A percentile compares a stretch with the other conserved stretches of the same genome.
These are phyloP conservation scores for Polyodon spathula DNA, from an alignment of 2,113 vertebrate species.

Conservation along the genomic window DNA sequence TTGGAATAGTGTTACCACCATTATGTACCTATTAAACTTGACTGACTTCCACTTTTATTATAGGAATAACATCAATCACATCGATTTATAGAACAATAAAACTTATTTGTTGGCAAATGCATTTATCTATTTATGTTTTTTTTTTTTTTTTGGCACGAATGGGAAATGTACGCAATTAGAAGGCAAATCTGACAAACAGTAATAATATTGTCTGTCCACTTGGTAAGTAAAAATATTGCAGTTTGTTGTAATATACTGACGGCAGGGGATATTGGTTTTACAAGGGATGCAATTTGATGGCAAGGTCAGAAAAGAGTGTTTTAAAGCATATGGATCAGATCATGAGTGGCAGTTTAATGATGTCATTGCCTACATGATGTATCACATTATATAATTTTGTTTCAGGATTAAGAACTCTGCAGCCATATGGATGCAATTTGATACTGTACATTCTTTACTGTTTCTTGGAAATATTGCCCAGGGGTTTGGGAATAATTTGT, in stretches of 20 bases:
- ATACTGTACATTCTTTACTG: constrained; percentile 1
- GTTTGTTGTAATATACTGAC: not conserved
- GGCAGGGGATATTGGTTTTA: not conserved
- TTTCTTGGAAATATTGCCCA: constrained; percentile 15
- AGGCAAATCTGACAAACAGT: not conserved
- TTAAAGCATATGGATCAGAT: not conserved
- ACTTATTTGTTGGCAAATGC: too few species aligned
- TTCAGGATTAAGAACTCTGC: not conserved
- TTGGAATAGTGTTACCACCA: too few species aligned
- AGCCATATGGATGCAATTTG: constrained; percentile 22
- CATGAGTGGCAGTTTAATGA: not conserved
- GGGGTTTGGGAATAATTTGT: constrained; percentile 22
- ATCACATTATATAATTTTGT: not conserved
- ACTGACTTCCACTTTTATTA: too few species aligned
- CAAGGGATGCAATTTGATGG: constrained; percentile 2
- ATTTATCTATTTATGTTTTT: too few species aligned
- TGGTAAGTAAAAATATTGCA: not conserved
- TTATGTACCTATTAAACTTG: too few species aligned
- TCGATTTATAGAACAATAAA: too few species aligned
- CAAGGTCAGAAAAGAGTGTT: not conserved
- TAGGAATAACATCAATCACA: too few species aligned
- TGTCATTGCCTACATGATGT: not conserved
- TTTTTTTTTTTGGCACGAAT: too few species aligned
- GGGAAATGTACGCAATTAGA: too few species aligned
- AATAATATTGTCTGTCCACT: not conserved